Evolutionary conservation across 2,888 invertebrate species (phyloP), one percentile per base, ranked within the genome.

Genomic region (Aleiodes testaceus): DNA sequence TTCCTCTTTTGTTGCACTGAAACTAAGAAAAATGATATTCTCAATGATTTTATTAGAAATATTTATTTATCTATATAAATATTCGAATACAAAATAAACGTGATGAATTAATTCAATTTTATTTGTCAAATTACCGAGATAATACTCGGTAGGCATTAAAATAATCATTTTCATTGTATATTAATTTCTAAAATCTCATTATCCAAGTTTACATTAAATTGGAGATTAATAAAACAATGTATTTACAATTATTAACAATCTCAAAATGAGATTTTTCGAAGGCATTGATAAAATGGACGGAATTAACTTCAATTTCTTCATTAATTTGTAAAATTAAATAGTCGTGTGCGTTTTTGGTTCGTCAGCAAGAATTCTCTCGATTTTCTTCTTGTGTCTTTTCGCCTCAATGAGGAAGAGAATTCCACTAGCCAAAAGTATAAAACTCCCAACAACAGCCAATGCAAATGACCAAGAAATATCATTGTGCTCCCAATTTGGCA

Each of bases 401-500:
- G 94, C 95, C 88, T 97, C 97, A 0, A 96, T 91, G 74, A 96
- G 89, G 84, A 95, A 97, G 5, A 97, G 88, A 61, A 93, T 90
- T 9, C 96, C 96, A 9, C 94, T 92, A 1, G 95, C 92, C 73
- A 95, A 90, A 1, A 95, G 88, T 52, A 92, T 87, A 30, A 96
- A 89, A 0, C 94, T 93, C 1, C 97, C 97, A 52, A 96, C 88
- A 1, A 93, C 94, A 16, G 92, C 97, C 44, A 98, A 89, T 0
- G 95, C 98, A 88, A 92, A 98, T 0, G 97, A 95, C 97, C 97
- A 98, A 11, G 97, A 94, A 68, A 98, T 91, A 85, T 96, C 94
- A 88, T 98, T 98, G 85, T 97, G 95, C 81, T 98, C 95, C 94
- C 97, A 96, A 81, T 96, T 93, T 0, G 98, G 97, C 95, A 98